Base-by-base conservation (phyloP, 2,888 invertebrate species). In the Temnothorax rugatulus region DNA sequence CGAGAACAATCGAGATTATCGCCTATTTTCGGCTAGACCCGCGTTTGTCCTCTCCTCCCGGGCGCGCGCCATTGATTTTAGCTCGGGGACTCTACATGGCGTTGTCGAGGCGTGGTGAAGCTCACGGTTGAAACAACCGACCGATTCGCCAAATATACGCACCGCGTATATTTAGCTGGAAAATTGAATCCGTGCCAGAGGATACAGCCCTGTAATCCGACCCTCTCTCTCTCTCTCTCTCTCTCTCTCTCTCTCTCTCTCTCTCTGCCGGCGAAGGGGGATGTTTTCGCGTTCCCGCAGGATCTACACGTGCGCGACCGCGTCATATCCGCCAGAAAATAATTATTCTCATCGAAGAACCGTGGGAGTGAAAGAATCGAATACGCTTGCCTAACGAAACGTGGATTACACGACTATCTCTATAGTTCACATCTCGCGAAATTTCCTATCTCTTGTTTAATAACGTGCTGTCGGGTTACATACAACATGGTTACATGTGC, bases 131-230 rank as follows among this genome's bases (percentile, higher is more conserved):
- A 81, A 84, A 89, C 85, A 88, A 88, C 68, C 68, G 41, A 77
- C 85, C 86, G 77, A 89, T 87, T 89, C 86, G 88, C 85, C 86
- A 82, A 85, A 84, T 86, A 86, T 87, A 86, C 89, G 69, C 73
- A 50, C 21, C 57, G 81, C 41, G 85, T 92, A 92, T 91, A 91
- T 92, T 91, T 91, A 91, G 90, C 84, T 86, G 86, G 87, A 85
- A 87, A 90, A 89, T 89, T 91, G 91, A 89, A 90, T 84, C 84
- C 86, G 44, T 87, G 90, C 92, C 91, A 91, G 66, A 50, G 91
- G 88, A 91, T 86, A 85, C 85, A 86, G 86, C 90, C 91, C 89
- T 90, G 91, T 92, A 93, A 92, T 92, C 89, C 88, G 91, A 92
- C 92, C 87, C 88, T 84, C 82, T 64, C 75, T 13, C 21, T 34